These are phyloP conservation scores for Pluvianellus socialis DNA, from an alignment of 2,113 vertebrate species.

Conservation along the genomic window DNA sequence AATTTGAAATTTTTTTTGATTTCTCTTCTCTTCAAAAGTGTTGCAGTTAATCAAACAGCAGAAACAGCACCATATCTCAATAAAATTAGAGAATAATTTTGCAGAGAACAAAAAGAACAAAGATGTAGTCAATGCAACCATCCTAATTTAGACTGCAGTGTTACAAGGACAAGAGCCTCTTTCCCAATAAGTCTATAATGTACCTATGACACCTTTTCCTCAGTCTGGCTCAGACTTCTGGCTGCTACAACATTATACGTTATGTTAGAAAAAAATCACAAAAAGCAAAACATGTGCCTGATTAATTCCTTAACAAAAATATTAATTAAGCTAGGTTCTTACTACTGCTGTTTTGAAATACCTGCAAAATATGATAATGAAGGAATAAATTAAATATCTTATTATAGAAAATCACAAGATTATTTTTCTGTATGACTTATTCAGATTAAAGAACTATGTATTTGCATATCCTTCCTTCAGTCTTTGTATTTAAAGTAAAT, in stretches of 20 bases:
- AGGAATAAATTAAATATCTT: neutral
- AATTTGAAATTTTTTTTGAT: slow-evolving; percentile 31
- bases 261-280: neutral
- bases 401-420: neutral
- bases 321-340: neutral
- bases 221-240: neutral
- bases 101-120: neutral
- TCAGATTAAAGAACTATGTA: neutral
- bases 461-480: slow-evolving; percentile 14
- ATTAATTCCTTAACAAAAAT: neutral
- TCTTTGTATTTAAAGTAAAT: slow-evolving; percentile 23
- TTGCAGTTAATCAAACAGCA: slow-evolving; percentile 1
- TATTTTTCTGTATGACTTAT: neutral
- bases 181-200: neutral
- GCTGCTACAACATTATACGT: neutral
- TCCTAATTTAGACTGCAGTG: neutral
- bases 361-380: neutral
- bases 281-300: neutral
- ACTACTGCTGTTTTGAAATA: neutral
- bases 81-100: slow-evolving; percentile 5
- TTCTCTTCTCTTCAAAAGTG: neutral
- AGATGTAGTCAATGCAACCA: neutral
- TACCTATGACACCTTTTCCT: neutral
- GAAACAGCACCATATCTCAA: neutral
- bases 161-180: neutral